Evolutionary conservation across 2,113 vertebrate species (phyloP).

Genomic region (Syngnathus typhle): DNA sequence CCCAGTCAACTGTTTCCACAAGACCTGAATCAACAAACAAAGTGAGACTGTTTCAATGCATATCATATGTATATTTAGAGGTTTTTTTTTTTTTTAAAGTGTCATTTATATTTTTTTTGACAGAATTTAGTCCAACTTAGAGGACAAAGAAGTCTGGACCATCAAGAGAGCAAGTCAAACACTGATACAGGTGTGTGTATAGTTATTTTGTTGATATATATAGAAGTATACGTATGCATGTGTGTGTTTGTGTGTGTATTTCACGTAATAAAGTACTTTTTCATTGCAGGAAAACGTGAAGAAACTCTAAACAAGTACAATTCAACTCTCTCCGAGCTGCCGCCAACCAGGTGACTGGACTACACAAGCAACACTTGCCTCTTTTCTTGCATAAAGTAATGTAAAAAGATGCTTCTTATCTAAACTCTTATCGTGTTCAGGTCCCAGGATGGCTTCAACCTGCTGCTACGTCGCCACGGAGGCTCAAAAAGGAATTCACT

Average conservation of each 20-base stretch:
- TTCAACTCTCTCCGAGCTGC: constrained; percentile 58
- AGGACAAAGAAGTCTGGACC: constrained; percentile 44
- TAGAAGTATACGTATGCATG: neutral
- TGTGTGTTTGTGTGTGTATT: neutral
- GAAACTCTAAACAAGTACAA: constrained; percentile 63
- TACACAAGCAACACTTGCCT: constrained; percentile 4
- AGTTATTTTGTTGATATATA: neutral
- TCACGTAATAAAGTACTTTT: neutral
- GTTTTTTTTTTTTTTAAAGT: neutral
- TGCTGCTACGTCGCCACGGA: constrained; percentile 72
- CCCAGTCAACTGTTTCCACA: constrained; percentile 33
- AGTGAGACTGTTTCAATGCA: constrained; percentile 23
- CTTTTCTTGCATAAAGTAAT: neutral
- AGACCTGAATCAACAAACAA: constrained; percentile 42
- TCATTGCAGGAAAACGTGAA: constrained; percentile 61
- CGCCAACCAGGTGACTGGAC: constrained; percentile 53
- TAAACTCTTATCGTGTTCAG: constrained; percentile 33
- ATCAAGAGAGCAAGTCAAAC: constrained; percentile 47
- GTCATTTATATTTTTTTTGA: constrained; percentile 3
- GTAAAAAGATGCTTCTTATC: neutral
- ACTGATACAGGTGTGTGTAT: constrained; percentile 48
- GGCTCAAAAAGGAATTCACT: constrained; percentile 77
- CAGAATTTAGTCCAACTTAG: constrained; percentile 44
- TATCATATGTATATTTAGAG: neutral
- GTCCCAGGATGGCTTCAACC: constrained; percentile 70